Base-by-base conservation (phyloP, 2,888 invertebrate species). In the Alsophila aescularia region DNA sequence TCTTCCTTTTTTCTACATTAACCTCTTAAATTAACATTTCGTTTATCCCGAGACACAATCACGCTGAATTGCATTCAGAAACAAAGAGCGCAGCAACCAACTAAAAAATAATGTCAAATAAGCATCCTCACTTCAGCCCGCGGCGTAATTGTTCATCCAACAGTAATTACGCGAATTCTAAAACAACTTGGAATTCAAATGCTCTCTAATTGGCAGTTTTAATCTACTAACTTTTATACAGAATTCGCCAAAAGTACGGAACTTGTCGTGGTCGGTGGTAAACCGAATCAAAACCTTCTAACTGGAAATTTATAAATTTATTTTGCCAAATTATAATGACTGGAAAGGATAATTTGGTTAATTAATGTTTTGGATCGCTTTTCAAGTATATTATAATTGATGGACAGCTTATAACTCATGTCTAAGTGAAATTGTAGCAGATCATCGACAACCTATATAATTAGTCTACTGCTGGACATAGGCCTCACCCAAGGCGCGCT, bases 121-220 rank as follows among this genome's bases (percentile, higher is more conserved):
- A 79, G 75, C 69, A 76, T 79, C 75, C 71, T 75, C 56, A 69
- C 75, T 71, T 75, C 56, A 69, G 75, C 73, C 73, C 73, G 80
- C 77, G 73, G 72, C 75, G 72, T 81, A 83, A 86, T 86, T 85
- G 85, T 85, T 89, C 87, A 85, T 82, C 82, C 81, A 85, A 85
- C 84, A 83, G 83, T 88, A 87, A 89, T 89, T 88, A 87, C 81
- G 80, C 73, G 82, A 87, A 87, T 88, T 88, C 86, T 86, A 85
- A 87, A 88, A 86, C 87, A 87, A 88, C 85, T 88, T 83, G 82
- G 85, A 88, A 87, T 87, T 88, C 83, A 89, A 90, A 88, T 88
- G 84, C 83, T 85, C 79, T 79, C 83, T 90, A 90, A 90, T 90
- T 90, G 90, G 89, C 88, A 90, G 88, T 88, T 90, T 90, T 88